These are phyloP conservation scores for Hipposideros armiger DNA, from an alignment of 2,113 vertebrate genomes.

Conservation along the genomic window DNA sequence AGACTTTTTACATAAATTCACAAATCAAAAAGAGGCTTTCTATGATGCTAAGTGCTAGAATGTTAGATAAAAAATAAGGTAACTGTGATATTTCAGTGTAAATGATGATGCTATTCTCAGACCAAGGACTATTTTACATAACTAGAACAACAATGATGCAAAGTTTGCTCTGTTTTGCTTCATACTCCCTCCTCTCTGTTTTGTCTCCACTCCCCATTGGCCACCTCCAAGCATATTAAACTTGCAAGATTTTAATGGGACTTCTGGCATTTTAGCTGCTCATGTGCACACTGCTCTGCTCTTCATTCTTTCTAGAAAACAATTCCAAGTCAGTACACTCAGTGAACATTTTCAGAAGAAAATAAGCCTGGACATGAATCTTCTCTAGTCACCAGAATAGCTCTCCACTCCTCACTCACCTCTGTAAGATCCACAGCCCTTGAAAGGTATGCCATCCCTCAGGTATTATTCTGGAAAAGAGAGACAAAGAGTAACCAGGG, in stretches of 20 bases:
- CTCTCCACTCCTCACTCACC: neutral
- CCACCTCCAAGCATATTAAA: neutral
- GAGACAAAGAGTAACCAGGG: neutral
- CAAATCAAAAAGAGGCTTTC: neutral
- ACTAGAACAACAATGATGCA: neutral
- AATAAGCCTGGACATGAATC: neutral
- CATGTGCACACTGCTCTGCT: neutral
- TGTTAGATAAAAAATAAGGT: neutral
- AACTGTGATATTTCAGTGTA: neutral
- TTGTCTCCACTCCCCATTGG: neutral
- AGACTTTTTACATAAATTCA: neutral
- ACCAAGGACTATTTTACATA: neutral
- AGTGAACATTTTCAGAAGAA: neutral
- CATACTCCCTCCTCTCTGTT: neutral
- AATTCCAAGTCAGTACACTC: neutral
- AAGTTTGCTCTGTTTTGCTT: neutral
- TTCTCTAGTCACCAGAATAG: neutral
- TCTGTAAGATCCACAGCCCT: neutral
- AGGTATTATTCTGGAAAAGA: neutral
- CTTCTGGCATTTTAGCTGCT: neutral
- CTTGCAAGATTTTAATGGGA: neutral
- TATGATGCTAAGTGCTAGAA: neutral
- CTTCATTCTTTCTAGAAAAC: neutral
- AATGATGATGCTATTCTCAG: neutral
- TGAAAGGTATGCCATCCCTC: neutral